Evolutionary conservation across 2,797 vertebrate species (phyloP).

Genomic region (Sparus aurata): DNA sequence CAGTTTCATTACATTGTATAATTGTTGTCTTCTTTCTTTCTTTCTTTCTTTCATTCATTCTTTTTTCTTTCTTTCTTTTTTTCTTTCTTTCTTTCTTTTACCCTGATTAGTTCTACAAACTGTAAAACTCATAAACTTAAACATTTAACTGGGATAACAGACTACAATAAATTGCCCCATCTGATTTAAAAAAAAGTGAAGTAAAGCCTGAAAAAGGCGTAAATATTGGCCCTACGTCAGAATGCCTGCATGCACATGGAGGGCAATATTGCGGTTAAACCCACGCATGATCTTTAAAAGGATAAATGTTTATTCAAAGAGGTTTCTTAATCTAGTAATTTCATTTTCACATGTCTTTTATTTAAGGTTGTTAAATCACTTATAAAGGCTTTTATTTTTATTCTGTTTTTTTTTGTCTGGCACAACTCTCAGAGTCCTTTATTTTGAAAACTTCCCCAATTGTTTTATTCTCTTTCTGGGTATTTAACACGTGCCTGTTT

Average conservation of each 20-base stretch:
- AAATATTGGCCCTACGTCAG: conserved; percentile 7
- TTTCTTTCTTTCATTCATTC: background rate
- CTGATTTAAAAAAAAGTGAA: background rate
- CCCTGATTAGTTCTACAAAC: background rate
- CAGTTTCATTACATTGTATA: too few relatives aligned
- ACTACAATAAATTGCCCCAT: too few relatives aligned
- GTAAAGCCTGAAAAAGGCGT: background rate
- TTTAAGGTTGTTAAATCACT: background rate
- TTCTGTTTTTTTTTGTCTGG: background rate
- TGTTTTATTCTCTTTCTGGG: conserved; percentile 20
- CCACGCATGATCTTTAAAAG: conserved; percentile 6
- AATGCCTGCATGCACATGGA: background rate
- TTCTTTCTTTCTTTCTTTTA: background rate
- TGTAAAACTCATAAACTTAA: background rate
- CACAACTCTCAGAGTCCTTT: background rate
- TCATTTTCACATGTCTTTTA: background rate
- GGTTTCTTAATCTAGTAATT: conserved; percentile 1
- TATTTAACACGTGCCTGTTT: background rate
- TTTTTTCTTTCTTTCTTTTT: background rate
- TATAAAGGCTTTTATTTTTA: background rate
- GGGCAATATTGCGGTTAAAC: background rate
- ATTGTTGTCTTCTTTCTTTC: background rate
- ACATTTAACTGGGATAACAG: background rate
- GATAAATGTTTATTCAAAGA: background rate
- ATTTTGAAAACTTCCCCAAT: conserved; percentile 19